Evolutionary conservation across 1,140 invertebrate species (phyloP), one percentile per base, ranked within the genome.

Genomic region (Hirudo medicinalis): DNA sequence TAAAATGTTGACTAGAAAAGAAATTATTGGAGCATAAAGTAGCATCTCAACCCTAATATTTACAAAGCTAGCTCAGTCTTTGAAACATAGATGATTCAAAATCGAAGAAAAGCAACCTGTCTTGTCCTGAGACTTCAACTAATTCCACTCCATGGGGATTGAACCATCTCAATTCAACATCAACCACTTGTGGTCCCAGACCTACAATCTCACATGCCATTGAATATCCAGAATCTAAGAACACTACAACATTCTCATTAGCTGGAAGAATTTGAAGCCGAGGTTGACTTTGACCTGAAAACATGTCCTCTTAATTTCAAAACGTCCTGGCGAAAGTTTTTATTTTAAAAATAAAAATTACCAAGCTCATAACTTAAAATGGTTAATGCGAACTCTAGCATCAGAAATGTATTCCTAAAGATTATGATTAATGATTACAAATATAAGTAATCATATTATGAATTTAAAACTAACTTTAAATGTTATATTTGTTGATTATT

Each of bases 81-180:
- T 32, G 11, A 9, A 19, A 63, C 22, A 63, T 6, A 63, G 8
- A 11, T 15, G 17, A 25, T 11, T 22, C 11, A 25, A 63, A 63
- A 25, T 63, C 17, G 29, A 22, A 63, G 29, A 63, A 25, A 63
- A 63, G 29, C 19, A 63, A 63, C 57, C 57, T 63, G 57, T 63
- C 57, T 63, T 25, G 29, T 13, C 29, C 57, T 63, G 22, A 25
- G 22, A 22, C 29, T 32, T 63, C 57, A 13, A 32, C 29, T 22
- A 63, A 25, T 32, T 63, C 57, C 9, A 32, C 29, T 0, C 22
- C 57, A 20, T 63, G 22, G 20, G 22, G 22, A 32, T 32, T 22
- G 11, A 63, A 32, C 57, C 57, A 63, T 15, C 19, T 22, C 11
- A 63, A 25, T 25, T 63, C 29, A 13, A 63, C 29, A n/a, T 63